Conservation (phyloP, 2,113 vertebrate genomes). For the Burhinus oedicnemus region DNA sequence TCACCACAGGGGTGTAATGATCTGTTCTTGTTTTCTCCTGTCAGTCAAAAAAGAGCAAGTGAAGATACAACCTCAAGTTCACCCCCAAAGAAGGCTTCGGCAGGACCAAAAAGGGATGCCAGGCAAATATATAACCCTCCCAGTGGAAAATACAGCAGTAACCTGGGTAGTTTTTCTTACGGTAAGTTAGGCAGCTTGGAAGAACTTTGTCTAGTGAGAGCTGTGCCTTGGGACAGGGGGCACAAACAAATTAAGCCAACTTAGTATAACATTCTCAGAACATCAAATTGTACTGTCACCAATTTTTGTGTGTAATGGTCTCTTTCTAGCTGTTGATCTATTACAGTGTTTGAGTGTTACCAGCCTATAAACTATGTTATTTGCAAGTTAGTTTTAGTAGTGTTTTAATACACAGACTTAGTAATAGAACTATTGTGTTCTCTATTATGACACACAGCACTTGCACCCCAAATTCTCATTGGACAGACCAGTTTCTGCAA, state of each 20-base stretch:
- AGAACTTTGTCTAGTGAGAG: background rate
- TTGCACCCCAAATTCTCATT: background rate
- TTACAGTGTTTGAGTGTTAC: background rate
- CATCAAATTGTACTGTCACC: background rate
- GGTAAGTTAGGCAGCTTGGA: slow-evolving; percentile 81
- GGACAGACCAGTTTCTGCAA: background rate
- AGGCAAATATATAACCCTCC: slow-evolving; percentile 98
- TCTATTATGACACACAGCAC: background rate
- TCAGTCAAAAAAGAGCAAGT: slow-evolving; percentile 87
- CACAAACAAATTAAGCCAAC: background rate
- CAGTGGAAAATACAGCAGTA: slow-evolving; percentile 96
- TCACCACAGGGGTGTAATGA: background rate
- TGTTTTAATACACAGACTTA: background rate
- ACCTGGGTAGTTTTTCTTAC: slow-evolving; percentile 90
- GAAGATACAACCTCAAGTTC: slow-evolving; percentile 85
- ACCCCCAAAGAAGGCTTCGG: slow-evolving; percentile 85
- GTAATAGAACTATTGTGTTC: background rate
- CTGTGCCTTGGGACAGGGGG: background rate
- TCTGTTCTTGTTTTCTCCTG: slow-evolving; percentile 4
- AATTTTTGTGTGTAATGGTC: background rate
- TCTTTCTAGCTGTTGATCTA: background rate
- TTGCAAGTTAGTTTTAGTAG: background rate
- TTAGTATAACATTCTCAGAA: background rate
- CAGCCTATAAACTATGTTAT: background rate
- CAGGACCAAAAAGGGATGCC: slow-evolving; percentile 91